Evolutionary conservation across 92 coral and sea anemone genomes (phyloP).

Genomic region (Epizoanthus rinbou): DNA sequence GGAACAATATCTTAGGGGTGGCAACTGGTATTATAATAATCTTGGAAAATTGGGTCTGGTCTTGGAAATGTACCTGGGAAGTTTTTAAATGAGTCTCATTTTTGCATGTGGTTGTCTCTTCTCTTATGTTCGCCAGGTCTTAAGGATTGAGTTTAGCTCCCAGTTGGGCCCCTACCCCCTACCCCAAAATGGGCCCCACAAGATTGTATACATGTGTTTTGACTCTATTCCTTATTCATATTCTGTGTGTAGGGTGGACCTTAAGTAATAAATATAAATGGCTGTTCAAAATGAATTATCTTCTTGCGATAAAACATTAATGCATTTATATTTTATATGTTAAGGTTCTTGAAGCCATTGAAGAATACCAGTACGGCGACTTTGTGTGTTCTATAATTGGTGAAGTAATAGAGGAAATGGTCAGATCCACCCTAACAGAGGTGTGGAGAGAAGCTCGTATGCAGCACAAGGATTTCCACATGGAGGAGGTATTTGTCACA

Average conservation of each 20-base stretch:
- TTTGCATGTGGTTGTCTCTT: neutral
- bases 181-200: no score
- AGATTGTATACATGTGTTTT: no score
- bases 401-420: constrained; percentile 61
- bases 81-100: no score
- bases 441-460: constrained; percentile 60
- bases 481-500: constrained; percentile 50
- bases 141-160: no score
- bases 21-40: neutral
- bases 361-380: constrained; percentile 55
- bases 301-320: neutral
- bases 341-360: constrained; percentile 58
- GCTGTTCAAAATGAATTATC: neutral
- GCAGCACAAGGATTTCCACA: constrained; percentile 42
- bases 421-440: constrained; percentile 48
- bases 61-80: no score
- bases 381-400: constrained; percentile 53
- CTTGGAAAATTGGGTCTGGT: no score
- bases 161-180: neutral
- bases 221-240: no score
- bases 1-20: neutral
- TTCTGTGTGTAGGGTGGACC: no score
- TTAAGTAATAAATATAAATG: no score
- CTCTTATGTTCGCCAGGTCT: no score
- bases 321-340: neutral